Evolutionary conservation across 2,113 vertebrate species (phyloP).

Genomic region (Nestor notabilis): DNA sequence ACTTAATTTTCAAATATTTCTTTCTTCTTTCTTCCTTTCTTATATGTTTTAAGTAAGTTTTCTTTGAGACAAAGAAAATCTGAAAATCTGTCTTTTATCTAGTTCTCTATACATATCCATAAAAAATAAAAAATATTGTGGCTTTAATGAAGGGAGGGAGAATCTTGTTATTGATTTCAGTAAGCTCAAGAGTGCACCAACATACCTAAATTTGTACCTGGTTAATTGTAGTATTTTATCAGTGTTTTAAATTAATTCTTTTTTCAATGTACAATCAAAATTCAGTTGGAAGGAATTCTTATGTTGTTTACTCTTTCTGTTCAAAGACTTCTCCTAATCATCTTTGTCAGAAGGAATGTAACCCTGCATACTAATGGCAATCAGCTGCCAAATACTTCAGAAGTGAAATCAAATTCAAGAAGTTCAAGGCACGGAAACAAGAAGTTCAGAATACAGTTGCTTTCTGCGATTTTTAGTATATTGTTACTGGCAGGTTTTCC

Average conservation of each 20-base stretch:
- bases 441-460: not conserved
- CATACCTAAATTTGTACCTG: not conserved
- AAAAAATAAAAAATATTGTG: not conserved
- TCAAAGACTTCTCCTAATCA: not conserved
- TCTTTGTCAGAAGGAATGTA: not conserved
- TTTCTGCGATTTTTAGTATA: not conserved
- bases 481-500: not conserved
- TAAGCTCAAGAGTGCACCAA: not conserved
- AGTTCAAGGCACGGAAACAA: not conserved
- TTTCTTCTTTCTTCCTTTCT: not conserved
- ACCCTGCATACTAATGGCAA: not conserved
- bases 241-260: not conserved
- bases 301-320: not conserved
- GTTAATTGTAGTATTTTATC: not conserved
- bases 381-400: not conserved
- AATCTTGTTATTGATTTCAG: not conserved
- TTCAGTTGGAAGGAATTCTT: not conserved
- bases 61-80: not conserved
- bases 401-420: not conserved
- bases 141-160: not conserved
- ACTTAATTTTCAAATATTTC: not conserved
- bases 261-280: rapidly evolving
- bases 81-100: not conserved
- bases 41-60: not conserved
- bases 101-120: not conserved